phyloP scores from a whole-genome alignment of 2,113 vertebrate genomes.

The Cettia cetti region DNA sequence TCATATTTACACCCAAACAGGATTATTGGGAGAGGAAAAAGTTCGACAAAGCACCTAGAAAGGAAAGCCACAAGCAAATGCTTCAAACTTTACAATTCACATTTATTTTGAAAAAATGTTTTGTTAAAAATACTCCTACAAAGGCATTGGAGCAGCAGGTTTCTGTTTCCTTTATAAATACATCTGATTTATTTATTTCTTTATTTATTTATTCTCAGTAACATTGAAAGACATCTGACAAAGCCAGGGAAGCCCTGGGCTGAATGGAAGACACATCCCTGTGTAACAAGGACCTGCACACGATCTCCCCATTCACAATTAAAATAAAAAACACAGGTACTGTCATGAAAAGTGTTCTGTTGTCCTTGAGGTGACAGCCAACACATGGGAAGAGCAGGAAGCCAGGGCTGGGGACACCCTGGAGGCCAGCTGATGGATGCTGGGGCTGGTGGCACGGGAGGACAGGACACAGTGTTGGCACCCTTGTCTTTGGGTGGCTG shows the following conservation, averaged over 20 bases:
- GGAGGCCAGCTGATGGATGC: neutral
- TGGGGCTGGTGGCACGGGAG: neutral
- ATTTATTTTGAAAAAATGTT: slow-evolving; percentile 77
- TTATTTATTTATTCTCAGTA: slow-evolving; percentile 56
- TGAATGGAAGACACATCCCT: slow-evolving; percentile 62
- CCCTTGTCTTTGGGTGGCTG: neutral
- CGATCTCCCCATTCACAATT: slow-evolving; percentile 32
- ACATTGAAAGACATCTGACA: slow-evolving; percentile 28
- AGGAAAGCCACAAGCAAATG: slow-evolving; percentile 41
- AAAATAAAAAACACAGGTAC: slow-evolving; percentile 50
- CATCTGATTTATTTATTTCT: slow-evolving; percentile 63
- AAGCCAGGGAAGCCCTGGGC: slow-evolving; percentile 37
- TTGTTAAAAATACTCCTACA: slow-evolving; percentile 80
- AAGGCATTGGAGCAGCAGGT: slow-evolving; percentile 72
- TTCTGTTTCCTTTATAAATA: slow-evolving; percentile 64
- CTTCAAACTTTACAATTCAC: slow-evolving; percentile 76
- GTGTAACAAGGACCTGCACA: slow-evolving; percentile 32
- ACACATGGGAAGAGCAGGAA: neutral
- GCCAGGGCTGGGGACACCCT: neutral
- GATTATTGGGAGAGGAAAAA: neutral
- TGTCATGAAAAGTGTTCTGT: slow-evolving; percentile 24
- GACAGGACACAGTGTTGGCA: neutral
- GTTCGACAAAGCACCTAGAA: neutral
- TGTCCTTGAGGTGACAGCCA: neutral
- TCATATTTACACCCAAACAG: neutral